Evolutionary conservation across 2,113 vertebrate species (phyloP), one percentile per base, ranked within the genome.

Genomic region (Leptobrachium leishanense): DNA sequence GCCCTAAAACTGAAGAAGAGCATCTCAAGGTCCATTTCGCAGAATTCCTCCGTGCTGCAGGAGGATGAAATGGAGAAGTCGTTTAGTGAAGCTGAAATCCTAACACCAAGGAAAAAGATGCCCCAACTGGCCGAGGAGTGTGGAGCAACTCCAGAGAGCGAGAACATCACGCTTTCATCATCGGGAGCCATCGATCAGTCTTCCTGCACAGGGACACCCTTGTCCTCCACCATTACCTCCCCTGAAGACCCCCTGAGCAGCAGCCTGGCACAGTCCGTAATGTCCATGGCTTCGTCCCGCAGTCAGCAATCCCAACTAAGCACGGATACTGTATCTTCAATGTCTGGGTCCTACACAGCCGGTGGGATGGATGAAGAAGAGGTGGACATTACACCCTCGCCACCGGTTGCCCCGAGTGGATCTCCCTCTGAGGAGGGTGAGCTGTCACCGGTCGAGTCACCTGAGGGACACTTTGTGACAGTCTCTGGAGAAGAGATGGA

Each of bases 231-330:
- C 68, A 97, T 99, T 86, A 96, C 98, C 0, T 99, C 98, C 70
- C 98, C 98, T 63, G 98, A 99, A 95, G 98, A 97, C 84, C 96
- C 96, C 2, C 94, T 95, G 86, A 99, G 96, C 95, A 97, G 95
- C 92, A 99, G 98, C 84, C 93, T 99, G 90, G 96, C 96, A 80
- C 98, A 97, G 91, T 99, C 97, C 9, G 94, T 98, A 92, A 99
- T 99, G 98, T 99, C 98, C 89, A 96, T 99, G 96, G 97, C 96
- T 63, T 98, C 96, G 79, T 99, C 97, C 73, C 96, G 95, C 89
- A 97, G 95, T 88, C 96, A 94, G 89, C 94, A 96, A 88, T 98
- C 96, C 57, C 96, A 97, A 92, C 91, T 99, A 91, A 99, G 97
- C 92, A 96, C 96, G 0, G 96, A 98, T 92, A 98, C 98, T 0